Evolutionary conservation across 2,797 vertebrate genomes (phyloP).

Genomic region (Sebastes melanostomus): DNA sequence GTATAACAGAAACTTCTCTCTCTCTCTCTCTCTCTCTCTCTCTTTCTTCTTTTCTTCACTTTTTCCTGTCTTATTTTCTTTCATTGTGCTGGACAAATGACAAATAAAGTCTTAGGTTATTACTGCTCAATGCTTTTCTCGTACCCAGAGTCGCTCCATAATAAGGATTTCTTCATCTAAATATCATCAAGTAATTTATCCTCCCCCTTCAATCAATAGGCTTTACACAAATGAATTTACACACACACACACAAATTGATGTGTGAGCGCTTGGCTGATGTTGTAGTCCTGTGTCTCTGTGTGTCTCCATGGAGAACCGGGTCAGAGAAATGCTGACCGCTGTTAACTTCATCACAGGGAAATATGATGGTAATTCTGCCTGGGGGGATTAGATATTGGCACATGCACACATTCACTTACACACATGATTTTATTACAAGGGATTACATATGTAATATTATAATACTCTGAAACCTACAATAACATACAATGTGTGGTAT

Average conservation of each 20-base stretch:
- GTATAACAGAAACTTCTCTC: fast-evolving
- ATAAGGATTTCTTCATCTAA: slow-evolving; percentile 93
- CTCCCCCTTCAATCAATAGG: slow-evolving; percentile 87
- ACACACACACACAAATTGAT: not conserved
- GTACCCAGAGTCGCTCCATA: slow-evolving; percentile 84
- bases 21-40: no score
- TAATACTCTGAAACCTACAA: not conserved
- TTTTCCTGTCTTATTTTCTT: not conserved
- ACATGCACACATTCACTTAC: slow-evolving; percentile 15
- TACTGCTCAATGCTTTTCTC: slow-evolving; percentile 78
- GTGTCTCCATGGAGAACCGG: slow-evolving; percentile 9
- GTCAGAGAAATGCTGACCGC: slow-evolving; percentile 26
- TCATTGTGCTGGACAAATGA: slow-evolving; percentile 79
- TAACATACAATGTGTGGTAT: not conserved
- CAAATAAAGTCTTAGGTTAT: slow-evolving; percentile 90
- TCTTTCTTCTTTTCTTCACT: not conserved
- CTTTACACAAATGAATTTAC: slow-evolving; percentile 52
- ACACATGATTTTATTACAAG: slow-evolving; percentile 2
- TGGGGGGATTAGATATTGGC: slow-evolving; percentile 22
- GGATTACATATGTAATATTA: slow-evolving; percentile 25
- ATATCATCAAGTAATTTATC: slow-evolving; percentile 92
- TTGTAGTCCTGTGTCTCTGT: slow-evolving; percentile 14
- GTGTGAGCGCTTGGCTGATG: slow-evolving; percentile 15
- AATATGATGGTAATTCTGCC: slow-evolving; percentile 35
- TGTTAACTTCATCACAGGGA: slow-evolving; percentile 10